Percentiles rank a stretch among this genome's conserved stretches.
Conservation (phyloP, 2,113 vertebrate species). For the Cebus imitator region DNA sequence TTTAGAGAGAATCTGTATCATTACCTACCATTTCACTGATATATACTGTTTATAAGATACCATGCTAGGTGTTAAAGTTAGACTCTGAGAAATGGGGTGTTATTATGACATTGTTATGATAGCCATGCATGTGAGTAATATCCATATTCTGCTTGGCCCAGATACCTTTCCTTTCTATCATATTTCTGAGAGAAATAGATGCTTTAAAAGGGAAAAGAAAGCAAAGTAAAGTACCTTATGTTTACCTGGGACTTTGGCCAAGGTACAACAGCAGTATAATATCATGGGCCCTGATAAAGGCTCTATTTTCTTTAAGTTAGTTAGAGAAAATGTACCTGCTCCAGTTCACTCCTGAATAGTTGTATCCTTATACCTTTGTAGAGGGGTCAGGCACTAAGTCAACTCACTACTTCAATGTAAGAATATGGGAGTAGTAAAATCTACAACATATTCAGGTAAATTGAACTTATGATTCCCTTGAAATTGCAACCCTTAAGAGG, state of each 20-base stretch:
- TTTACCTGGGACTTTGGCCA: neutral
- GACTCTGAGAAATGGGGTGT: neutral
- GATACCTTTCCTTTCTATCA: neutral
- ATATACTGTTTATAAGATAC: accelerated
- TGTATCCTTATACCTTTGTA: accelerated
- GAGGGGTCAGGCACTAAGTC: neutral
- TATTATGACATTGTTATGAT: neutral
- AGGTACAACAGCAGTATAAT: neutral
- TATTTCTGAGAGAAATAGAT: neutral
- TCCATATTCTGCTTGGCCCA: neutral
- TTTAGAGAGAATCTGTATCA: neutral
- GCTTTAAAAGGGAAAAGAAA: neutral
- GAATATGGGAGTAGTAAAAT: neutral
- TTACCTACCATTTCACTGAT: neutral
- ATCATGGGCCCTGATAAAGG: neutral
- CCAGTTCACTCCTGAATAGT: neutral
- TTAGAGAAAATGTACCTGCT: no score
- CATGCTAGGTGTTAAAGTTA: neutral
- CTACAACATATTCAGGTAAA: neutral
- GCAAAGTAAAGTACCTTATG: neutral
- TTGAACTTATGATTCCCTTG: neutral
- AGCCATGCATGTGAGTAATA: neutral
- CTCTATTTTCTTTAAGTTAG: neutral
- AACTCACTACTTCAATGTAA: neutral
- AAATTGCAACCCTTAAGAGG: neutral